Evolutionary conservation across 2,797 vertebrate species (phyloP), one percentile per base, ranked within the genome.

Genomic region (Nyctibius grandis): DNA sequence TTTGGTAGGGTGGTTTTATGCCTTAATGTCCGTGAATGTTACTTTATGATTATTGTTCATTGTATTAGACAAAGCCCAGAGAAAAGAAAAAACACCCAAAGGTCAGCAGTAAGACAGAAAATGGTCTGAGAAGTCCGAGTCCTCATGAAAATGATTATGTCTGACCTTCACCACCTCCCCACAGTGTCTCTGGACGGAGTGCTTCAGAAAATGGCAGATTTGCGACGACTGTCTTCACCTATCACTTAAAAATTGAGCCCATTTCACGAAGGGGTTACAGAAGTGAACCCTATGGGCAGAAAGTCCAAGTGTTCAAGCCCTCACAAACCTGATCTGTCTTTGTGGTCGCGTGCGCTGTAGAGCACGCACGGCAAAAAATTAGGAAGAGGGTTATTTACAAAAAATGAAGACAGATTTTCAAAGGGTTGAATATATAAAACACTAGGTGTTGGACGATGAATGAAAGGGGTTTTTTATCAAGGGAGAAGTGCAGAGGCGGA

Each of bases 41-140:
- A 75, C 81, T 95, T 88, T 93, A 26, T 85, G 88, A 90, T 92
- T 89, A 94, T 96, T 97, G 96, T 76, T 95, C 91, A 42, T 15
- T 15, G 45, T 23, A 51, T 88, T 87, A 89, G 59, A 77, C 81
- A 56, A 88, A 73, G 91, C 80, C 65, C 70, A 9, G 63, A 36
- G 84, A 38, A 20, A 79, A 77, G 51, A 67, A 40, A n/a, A 83
- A 94, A 28, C 68, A 64, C 74, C 69, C 87, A 92, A 95, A 95
- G 94, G 89, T 96, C 95, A 93, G 54, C 33, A 29, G 47, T 0
- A n/a, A 85, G 79, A 67, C 38, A 57, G 88, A 80, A 94, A 91
- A 77, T 20, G 1, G 28, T 26, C 61, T 33, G 79, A 92, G 86
- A 85, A 91, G 94, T 47, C 88, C 1, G 0, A 76, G 70, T 15